A percentile compares a stretch with the other conserved stretches of the same genome.
phyloP scores from a whole-genome alignment of 2,113 vertebrate species.

The Lonchura striata region DNA sequence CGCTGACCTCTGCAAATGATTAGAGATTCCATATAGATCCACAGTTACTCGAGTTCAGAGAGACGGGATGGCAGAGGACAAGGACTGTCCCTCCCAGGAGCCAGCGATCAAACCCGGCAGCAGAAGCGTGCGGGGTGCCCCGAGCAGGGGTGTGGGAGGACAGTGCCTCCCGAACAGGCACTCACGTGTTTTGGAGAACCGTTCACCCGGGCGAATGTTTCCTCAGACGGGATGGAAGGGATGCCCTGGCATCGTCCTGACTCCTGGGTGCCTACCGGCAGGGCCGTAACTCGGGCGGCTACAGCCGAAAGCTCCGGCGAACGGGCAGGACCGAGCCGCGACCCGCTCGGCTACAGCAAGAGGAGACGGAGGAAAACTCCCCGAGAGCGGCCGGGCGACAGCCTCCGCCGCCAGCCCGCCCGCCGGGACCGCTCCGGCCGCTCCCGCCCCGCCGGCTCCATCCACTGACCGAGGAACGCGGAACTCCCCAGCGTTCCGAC shows the following conservation, averaged over 20 bases:
- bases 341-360: not conserved
- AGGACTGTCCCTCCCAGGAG: not conserved
- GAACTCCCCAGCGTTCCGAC: not conserved
- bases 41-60: not conserved
- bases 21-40: accelerated
- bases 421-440: not conserved
- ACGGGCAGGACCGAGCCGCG: too few species aligned
- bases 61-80: not conserved
- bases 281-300: too few species aligned
- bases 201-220: not conserved
- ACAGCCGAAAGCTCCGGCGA: not conserved
- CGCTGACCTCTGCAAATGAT: not conserved
- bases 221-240: not conserved
- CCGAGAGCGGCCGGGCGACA: not conserved
- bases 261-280: too few species aligned
- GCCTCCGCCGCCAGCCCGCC: not conserved
- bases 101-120: accelerated
- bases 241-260: not conserved
- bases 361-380: not conserved
- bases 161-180: accelerated
- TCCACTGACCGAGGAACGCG: not conserved
- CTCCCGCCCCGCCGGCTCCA: not conserved
- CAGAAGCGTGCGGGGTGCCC: not conserved
- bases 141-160: not conserved
- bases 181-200: not conserved